A percentile compares a stretch with the other conserved stretches of the same genome.
These are phyloP conservation scores for Drosophila insularis DNA, from an alignment of 1,140 invertebrate species.

Conservation along the genomic window DNA sequence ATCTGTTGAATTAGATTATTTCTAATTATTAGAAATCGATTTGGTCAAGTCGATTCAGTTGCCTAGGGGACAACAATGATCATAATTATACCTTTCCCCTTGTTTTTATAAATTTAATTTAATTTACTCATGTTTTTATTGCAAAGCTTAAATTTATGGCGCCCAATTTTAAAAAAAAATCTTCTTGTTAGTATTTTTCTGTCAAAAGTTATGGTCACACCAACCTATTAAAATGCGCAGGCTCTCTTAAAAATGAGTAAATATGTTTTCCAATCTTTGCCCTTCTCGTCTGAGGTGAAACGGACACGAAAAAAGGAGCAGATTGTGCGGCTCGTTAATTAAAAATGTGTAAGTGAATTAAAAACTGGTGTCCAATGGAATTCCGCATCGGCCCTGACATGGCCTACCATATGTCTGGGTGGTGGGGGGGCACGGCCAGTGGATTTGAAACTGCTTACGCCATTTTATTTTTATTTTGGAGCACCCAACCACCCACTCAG, in stretches of 20 bases:
- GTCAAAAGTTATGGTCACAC: neutral
- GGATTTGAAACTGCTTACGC: constrained; percentile 1
- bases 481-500: constrained; percentile 11
- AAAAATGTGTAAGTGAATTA: neutral
- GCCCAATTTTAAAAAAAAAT: neutral
- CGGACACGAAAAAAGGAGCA: neutral
- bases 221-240: neutral
- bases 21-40: too few species aligned
- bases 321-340: constrained; percentile 3
- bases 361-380: neutral
- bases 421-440: neutral
- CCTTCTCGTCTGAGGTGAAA: too few species aligned
- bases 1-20: too few species aligned
- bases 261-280: too few species aligned
- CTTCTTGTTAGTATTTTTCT: neutral
- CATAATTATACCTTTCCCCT: too few species aligned
- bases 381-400: neutral
- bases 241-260: too few species aligned
- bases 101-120: too few species aligned
- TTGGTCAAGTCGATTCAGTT: too few species aligned
- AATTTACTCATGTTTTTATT: too few species aligned
- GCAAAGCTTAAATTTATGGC: neutral
- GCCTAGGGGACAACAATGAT: too few species aligned
- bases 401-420: neutral
- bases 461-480: constrained; percentile 33